Conservation (phyloP, 1,140 invertebrate genomes). For the Colletes gigas region DNA sequence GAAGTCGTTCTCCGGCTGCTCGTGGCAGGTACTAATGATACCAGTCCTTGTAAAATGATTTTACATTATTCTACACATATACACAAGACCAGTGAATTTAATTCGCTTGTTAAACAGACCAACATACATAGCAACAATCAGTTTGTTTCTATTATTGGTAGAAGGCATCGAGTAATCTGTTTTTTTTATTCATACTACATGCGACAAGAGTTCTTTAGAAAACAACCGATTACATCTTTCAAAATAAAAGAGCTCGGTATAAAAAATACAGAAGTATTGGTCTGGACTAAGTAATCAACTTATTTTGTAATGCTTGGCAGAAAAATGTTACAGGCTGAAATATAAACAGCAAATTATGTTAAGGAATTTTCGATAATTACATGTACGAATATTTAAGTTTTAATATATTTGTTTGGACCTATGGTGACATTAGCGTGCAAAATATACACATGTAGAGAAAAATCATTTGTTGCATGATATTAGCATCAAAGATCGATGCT, state of each 20-base stretch:
- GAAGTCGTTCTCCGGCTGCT: constrained; percentile 82
- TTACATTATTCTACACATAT: constrained; percentile 31
- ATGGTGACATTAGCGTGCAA: constrained; percentile 20
- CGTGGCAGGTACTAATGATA: constrained; percentile 81
- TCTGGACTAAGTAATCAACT: background rate
- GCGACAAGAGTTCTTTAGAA: background rate
- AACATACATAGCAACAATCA: background rate
- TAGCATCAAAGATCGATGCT: constrained; percentile 21
- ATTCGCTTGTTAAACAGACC: background rate
- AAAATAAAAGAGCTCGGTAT: background rate
- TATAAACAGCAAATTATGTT: constrained; percentile 2
- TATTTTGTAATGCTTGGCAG: background rate
- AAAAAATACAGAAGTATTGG: background rate
- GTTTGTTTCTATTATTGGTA: background rate
- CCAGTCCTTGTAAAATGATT: constrained; percentile 65
- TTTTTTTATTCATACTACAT: background rate
- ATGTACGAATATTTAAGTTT: background rate
- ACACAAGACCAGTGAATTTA: constrained; percentile 9
- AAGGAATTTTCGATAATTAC: background rate
- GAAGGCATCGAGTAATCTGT: background rate
- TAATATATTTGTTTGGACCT: background rate
- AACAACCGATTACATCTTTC: background rate
- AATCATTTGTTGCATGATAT: constrained; percentile 46
- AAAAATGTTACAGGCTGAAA: background rate
- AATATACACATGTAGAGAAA: constrained; percentile 3